Percentiles rank a stretch among this genome's conserved stretches.
Evolutionary conservation across 2,113 vertebrate genomes (phyloP).

Genomic region (Pollachius pollachius): DNA sequence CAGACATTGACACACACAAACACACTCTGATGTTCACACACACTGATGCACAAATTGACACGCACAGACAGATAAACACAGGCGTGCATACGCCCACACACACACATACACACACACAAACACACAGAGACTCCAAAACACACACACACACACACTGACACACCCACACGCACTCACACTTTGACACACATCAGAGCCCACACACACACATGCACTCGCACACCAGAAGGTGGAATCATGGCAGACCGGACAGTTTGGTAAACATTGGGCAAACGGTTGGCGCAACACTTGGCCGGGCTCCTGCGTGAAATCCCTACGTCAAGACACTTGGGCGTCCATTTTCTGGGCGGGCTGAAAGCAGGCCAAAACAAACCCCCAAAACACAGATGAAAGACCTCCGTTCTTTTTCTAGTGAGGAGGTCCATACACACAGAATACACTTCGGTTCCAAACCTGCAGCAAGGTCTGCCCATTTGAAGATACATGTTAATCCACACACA

Average conservation of each 20-base stretch:
- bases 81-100: not conserved
- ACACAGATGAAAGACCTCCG: too few species aligned
- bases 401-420: too few species aligned
- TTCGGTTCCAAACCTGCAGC: conserved; percentile 32
- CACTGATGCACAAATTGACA: not conserved
- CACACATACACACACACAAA: not conserved
- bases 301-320: too few species aligned
- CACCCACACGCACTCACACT: not conserved
- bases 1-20: not conserved
- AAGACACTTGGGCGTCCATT: too few species aligned
- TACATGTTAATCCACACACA: conserved; percentile 43
- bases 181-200: not conserved
- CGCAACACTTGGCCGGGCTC: too few species aligned
- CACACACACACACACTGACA: not conserved
- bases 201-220: not conserved
- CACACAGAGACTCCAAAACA: not conserved
- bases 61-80: not conserved
- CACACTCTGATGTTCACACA: not conserved
- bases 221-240: not conserved
- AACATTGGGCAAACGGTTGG: too few species aligned
- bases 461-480: conserved; percentile 59
- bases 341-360: too few species aligned
- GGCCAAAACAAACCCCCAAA: too few species aligned
- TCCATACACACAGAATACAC: not conserved
- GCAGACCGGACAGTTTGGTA: too few species aligned